These are phyloP conservation scores for Lepus oiostolus DNA, from an alignment of 2,797 vertebrate genomes.

Conservation along the genomic window DNA sequence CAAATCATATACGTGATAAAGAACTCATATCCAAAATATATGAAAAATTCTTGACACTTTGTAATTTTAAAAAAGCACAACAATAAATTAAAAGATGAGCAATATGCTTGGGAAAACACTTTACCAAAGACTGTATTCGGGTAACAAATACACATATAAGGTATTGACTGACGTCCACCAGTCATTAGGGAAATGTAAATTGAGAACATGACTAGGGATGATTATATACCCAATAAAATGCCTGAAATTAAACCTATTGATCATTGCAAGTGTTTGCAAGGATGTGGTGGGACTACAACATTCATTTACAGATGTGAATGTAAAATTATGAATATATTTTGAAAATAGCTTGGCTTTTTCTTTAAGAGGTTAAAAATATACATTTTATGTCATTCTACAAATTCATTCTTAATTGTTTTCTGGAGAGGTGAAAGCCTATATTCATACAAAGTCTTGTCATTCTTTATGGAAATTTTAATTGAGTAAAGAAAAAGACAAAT, in stretches of 20 bases:
- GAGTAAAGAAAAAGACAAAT: neutral
- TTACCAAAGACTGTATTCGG: neutral
- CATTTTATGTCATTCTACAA: neutral
- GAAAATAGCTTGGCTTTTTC: neutral
- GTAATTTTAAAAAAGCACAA: neutral
- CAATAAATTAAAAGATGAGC: neutral
- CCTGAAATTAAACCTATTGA: neutral
- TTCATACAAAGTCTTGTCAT: neutral
- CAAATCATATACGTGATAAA: neutral
- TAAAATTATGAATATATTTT: neutral
- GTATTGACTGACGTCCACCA: neutral
- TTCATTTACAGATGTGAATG: neutral
- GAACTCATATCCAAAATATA: neutral
- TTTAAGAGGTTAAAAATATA: slow-evolving; percentile 10
- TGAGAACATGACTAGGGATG: neutral
- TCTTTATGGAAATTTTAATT: neutral
- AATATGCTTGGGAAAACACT: neutral
- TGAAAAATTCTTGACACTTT: neutral
- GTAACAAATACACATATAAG: neutral
- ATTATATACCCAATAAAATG: neutral
- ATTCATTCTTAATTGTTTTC: neutral
- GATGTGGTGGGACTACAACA: neutral
- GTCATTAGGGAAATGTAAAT: neutral
- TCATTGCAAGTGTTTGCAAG: neutral
- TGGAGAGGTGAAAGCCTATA: neutral